These are phyloP conservation scores for Rhynchomys soricoides DNA, from an alignment of 2,113 vertebrate genomes.

Conservation along the genomic window DNA sequence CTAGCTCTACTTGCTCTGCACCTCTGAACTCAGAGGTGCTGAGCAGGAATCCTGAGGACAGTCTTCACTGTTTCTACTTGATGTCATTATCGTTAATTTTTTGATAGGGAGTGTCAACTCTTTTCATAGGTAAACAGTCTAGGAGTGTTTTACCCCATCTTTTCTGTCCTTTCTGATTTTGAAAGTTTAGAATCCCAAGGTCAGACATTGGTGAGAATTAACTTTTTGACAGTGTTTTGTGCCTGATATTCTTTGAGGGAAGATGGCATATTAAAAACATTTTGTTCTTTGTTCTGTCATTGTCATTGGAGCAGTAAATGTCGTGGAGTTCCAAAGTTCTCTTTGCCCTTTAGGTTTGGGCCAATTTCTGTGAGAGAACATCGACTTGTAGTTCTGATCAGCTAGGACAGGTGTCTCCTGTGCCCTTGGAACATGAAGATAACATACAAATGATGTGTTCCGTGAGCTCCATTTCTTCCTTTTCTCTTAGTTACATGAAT, in stretches of 20 bases:
- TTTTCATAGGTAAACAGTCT: not conserved
- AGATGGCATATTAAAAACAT: not conserved
- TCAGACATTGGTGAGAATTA: slow-evolving; percentile 1
- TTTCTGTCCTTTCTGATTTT: slow-evolving; percentile 16
- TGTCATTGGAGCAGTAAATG: not conserved
- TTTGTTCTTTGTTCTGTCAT: not conserved
- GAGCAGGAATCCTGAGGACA: not conserved
- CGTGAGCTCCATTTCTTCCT: not conserved
- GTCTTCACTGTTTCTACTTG: not conserved
- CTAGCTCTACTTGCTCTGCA: not conserved
- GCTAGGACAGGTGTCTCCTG: not conserved
- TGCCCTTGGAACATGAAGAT: not conserved
- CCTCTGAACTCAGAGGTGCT: not conserved
- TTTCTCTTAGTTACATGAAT: slow-evolving; percentile 3
- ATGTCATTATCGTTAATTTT: slow-evolving; percentile 33
- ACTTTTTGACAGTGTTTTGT: slow-evolving; percentile 51
- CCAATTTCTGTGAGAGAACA: not conserved
- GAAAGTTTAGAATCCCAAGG: not conserved
- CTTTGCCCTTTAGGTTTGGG: slow-evolving; percentile 26
- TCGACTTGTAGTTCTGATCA: not conserved
- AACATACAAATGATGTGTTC: not conserved
- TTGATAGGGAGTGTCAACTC: not conserved
- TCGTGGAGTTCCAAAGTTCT: not conserved
- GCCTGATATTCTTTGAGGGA: slow-evolving; percentile 4
- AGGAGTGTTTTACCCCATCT: not conserved